Evolutionary conservation across 2,797 vertebrate species (phyloP), one percentile per base, ranked within the genome.

Genomic region (Diceros bicornis): DNA sequence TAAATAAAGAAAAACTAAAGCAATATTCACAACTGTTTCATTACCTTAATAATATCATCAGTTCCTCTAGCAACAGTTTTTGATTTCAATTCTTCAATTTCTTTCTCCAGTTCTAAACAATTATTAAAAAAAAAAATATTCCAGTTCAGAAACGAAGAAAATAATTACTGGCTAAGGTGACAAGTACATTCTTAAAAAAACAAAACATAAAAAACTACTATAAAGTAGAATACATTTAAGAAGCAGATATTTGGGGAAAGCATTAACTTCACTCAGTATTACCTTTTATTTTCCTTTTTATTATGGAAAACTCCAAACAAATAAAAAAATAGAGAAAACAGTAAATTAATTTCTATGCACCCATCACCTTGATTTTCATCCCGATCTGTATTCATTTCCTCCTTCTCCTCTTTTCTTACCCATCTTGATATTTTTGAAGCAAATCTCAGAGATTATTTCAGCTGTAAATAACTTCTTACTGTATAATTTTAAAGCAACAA

Each of bases 11-110:
- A 79, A 97, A 90, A 94, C 41, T 47, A 78, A 88, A 93, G 27
- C 20, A 57, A 68, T 52, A 89, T 34, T 83, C 62, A 88, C 61
- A 91, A 93, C 32, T 68, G 11, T 57, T 84, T 90, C 92, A 96
- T 88, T 98, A 99, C 99, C 99, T 99, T 99, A 98, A 99, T 99
- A 96, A 99, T 97, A 82, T 99, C 98, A 97, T 99, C 99, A 93
- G 98, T 98, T 98, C 98, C 98, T 97, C 96, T 98, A 97, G 91
- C 75, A 97, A 97, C 92, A 90, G 98, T 96, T 98, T 99, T 99
- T 91, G 98, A 98, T 98, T 99, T 99, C 16, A 99, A 94, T 82
- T 98, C 98, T 98, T 99, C 99, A 90, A 99, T 98, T 98, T 99
- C 99, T 97, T 99, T 99, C 97, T 99, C 99, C 96, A 99, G 98